Percentiles rank a stretch among this genome's conserved stretches.
Conservation (phyloP, 2,888 invertebrate genomes). For the Netelia virgata region DNA sequence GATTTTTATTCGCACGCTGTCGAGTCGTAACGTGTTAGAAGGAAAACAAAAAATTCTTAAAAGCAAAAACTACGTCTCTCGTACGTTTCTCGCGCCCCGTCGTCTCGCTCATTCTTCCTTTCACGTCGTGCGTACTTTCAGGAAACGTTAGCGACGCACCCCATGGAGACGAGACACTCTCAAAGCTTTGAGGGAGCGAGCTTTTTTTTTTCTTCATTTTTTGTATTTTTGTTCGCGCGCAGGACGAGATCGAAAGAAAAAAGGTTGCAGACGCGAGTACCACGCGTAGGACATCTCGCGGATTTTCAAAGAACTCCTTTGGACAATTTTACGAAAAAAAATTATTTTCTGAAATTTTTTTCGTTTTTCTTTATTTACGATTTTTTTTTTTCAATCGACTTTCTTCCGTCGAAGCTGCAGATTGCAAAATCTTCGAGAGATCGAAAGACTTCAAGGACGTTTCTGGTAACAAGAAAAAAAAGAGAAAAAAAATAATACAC, state of each 20-base stretch:
- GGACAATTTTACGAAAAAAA: too few relatives aligned
- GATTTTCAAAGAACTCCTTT: too few relatives aligned
- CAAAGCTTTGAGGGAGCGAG: slow-evolving; percentile 16
- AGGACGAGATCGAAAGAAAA: background rate
- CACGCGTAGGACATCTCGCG: too few relatives aligned
- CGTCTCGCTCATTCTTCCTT: slow-evolving; percentile 35
- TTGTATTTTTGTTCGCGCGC: background rate
- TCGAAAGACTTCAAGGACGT: background rate
- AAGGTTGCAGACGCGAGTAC: too few relatives aligned
- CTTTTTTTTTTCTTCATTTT: slow-evolving; percentile 33
- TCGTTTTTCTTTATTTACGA: background rate
- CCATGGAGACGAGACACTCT: slow-evolving; percentile 34
- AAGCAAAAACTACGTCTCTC: background rate
- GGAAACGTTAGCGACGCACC: slow-evolving; percentile 38
- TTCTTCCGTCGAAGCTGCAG: background rate
- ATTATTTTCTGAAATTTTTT: background rate
- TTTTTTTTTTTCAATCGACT: background rate
- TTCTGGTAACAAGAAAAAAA: too few relatives aligned
- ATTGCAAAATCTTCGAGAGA: background rate
- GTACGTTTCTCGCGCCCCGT: background rate
- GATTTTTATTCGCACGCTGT: slow-evolving; percentile 11
- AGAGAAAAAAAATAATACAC: too few relatives aligned
- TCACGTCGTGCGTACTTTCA: slow-evolving; percentile 34
- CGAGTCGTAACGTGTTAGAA: background rate
- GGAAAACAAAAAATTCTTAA: background rate